Evolutionary conservation across 2,797 vertebrate genomes (phyloP).

Genomic region (Pipistrellus kuhlii): DNA sequence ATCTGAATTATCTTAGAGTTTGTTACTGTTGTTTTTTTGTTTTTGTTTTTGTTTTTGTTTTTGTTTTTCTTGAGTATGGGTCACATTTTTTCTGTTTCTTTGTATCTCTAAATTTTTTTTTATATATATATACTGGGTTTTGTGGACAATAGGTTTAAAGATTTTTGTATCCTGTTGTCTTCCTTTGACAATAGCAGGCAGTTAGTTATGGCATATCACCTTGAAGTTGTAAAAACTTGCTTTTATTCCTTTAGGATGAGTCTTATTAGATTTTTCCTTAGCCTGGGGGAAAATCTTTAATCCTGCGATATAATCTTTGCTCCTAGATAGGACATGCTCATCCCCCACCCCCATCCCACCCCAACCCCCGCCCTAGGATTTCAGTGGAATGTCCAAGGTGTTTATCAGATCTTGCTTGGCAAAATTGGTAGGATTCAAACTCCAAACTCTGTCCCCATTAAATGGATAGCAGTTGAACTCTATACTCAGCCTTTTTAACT

Average conservation of each 20-base stretch:
- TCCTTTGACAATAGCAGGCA: background rate
- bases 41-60: no score
- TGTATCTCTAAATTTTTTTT: background rate
- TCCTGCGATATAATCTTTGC: background rate
- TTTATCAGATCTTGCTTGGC: background rate
- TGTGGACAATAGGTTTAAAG: background rate
- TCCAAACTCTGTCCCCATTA: background rate
- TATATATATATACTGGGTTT: background rate
- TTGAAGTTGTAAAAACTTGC: background rate
- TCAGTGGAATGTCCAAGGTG: background rate
- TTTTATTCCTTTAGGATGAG: background rate
- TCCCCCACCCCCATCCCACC: background rate
- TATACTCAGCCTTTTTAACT: background rate
- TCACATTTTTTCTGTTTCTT: conserved; percentile 14
- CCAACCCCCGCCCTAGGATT: background rate
- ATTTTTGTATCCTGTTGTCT: background rate
- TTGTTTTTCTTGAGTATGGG: background rate
- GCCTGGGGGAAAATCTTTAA: background rate
- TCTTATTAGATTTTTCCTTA: conserved; percentile 27
- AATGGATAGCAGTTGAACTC: background rate
- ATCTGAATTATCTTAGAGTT: background rate
- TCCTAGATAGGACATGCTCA: background rate
- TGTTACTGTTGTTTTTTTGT: background rate
- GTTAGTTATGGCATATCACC: background rate
- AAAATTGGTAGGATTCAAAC: conserved; percentile 17